phyloP scores from a whole-genome alignment of 1,140 invertebrate genomes.

The Plectrocnemia conspersa region DNA sequence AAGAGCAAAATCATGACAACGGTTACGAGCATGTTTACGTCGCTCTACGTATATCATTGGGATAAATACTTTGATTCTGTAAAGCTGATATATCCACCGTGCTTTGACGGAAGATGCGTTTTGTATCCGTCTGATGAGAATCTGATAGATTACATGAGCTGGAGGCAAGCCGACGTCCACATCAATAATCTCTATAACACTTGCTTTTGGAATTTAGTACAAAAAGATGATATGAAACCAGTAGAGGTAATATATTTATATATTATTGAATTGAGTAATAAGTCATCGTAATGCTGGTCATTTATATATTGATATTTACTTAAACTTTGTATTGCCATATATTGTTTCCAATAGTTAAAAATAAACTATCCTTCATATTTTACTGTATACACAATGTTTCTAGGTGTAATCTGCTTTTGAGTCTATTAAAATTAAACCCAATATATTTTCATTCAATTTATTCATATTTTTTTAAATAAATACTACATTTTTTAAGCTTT shows the following conservation, averaged over 20 bases:
- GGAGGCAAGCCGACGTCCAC: conserved; percentile 96
- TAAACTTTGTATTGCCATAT: conserved; percentile 21
- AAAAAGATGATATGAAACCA: conserved; percentile 68
- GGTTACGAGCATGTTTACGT: conserved; percentile 84
- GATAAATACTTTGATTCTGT: conserved; percentile 65
- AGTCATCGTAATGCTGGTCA: no score
- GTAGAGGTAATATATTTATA: conserved; percentile 52
- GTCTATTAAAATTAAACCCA: no score
- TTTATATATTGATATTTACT: no score
- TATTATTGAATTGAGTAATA: conserved; percentile 14
- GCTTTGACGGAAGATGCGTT: conserved; percentile 85
- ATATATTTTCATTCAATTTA: no score
- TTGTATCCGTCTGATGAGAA: conserved; percentile 86
- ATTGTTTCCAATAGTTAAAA: neutral
- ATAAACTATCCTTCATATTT: no score
- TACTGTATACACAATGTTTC: no score
- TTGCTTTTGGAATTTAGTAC: conserved; percentile 88
- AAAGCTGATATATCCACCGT: conserved; percentile 76
- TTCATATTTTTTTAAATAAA: no score
- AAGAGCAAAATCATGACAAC: conserved; percentile 77
- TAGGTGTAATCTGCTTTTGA: no score
- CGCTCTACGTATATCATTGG: conserved; percentile 88
- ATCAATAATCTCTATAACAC: conserved; percentile 98
- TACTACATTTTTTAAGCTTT: no score
- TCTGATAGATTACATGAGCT: conserved; percentile 88